Evolutionary conservation across 1,140 invertebrate species (phyloP).

Genomic region (Heliothis subflexa): DNA sequence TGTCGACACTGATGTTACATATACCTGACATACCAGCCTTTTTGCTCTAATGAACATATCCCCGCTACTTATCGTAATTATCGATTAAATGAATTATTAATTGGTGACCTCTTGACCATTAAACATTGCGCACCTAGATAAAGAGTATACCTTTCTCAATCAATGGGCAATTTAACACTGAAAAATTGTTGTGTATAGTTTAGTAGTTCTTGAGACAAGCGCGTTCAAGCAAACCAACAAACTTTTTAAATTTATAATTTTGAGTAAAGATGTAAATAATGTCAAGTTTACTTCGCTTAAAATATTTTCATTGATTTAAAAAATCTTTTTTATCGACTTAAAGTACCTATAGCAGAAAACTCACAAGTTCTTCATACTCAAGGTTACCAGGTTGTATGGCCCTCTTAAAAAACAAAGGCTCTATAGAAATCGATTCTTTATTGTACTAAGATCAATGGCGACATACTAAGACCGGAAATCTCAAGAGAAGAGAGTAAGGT

Average conservation of each 20-base stretch:
- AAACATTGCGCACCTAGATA: too few species aligned
- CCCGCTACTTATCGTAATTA: not conserved
- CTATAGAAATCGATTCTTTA: constrained; percentile 58
- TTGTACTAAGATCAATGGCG: constrained; percentile 55
- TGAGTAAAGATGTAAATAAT: too few species aligned
- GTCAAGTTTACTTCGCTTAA: too few species aligned
- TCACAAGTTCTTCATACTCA: constrained; percentile 39
- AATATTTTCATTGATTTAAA: not conserved
- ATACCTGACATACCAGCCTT: not conserved
- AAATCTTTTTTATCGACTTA: constrained; percentile 3
- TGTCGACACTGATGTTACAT: not conserved
- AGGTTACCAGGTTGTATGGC: constrained; percentile 54
- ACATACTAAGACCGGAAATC: constrained; percentile 21
- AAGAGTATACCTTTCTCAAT: too few species aligned
- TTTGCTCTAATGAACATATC: not conserved
- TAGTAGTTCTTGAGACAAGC: too few species aligned
- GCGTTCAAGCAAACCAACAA: too few species aligned
- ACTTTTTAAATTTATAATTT: too few species aligned
- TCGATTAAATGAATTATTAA: too few species aligned
- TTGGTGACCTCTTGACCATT: too few species aligned
- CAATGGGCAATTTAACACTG: too few species aligned
- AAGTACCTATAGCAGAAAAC: constrained; percentile 10
- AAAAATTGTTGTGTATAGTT: too few species aligned
- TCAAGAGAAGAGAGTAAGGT: not conserved
- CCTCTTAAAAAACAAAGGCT: constrained; percentile 57